Base-by-base conservation (phyloP, 1,140 invertebrate species). In the Planococcus citri region DNA sequence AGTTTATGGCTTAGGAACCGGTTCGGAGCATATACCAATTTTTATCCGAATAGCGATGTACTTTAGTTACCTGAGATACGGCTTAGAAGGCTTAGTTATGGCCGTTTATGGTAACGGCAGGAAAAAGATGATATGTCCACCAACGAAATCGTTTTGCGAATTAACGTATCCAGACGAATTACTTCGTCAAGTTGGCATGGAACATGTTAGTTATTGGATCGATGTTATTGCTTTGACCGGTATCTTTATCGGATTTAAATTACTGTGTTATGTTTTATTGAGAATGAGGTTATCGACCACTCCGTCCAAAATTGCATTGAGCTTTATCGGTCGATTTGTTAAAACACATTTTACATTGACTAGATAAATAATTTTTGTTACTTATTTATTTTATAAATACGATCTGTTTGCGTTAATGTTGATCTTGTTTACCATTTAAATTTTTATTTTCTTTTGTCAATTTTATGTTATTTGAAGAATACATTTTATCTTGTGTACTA, bases 31-130 rank as follows among this genome's bases (percentile, higher is more conserved):
- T 1, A 78, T 88, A 69, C 89, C 90, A 0, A 78, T 87, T 0
- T 81, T 90, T 71, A 83, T 87, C 75, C 79, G 84, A 70, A 79
- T 92, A 73, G 79, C 89, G 0, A 89, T 94, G 80, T 87, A 90
- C 73, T 80, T 87, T n/a, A 94, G 91, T 72, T 95, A 89, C 76
- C 82, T 95, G 67, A 83, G 91, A 41, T 88, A 88, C 74, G 84
- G 83, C 4, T 82, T 95, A 37, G 91, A 95, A 76, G 89, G 87
- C 1, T 80, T 92, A 0, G 82, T 91, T 0, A 82, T 86, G 1
- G 83, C 90, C 0, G 85, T 94, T 10, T 94, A 92, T 74, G 88
- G 90, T 0, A 84, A 85, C 41, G 83, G 87, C 58, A 80, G 93
- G 33, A 78, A 78, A 2, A 84, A 86, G 71, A 77, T 91, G 8